Evolutionary conservation across 2,797 vertebrate species (phyloP), one percentile per base, ranked within the genome.

Genomic region (Ceryle rudis): DNA sequence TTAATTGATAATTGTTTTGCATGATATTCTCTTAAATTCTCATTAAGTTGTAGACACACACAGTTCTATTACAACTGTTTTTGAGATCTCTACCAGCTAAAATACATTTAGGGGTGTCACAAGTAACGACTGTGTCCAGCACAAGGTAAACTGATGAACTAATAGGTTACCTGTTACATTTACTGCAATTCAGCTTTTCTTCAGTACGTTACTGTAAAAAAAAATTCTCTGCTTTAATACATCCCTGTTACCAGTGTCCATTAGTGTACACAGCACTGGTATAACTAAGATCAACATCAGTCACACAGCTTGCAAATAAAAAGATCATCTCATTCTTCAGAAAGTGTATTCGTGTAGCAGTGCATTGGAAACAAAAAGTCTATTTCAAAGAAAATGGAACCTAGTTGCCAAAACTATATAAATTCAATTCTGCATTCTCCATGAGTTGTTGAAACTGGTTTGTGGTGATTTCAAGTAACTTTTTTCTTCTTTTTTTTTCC

Each of bases 351-450:
- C 29, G 18, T 47, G 4, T 31, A 60, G 11, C n/a, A 61, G 23
- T 42, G 18, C 4, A 3, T 4, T 58, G 35, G 46, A 58, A 62
- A 4, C 10, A 82, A 89, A 85, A 77, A 72, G 5, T 39, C 22
- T 71, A 41, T 54, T 51, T 75, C 4, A 66, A 52, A 60, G 13
- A 46, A 51, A 86, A 61, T 4, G 7, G 25, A 41, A 85, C 78
- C 8, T 8, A 23, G 20, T 60, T 82, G 18, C 18, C 2, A 0
- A 4, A 4, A 60, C 6, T 16, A 2, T 47, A 52, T 41, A 41
- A 82, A 52, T 52, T 39, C 3, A 26, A 33, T 84, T 65, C 35
- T 57, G 7, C 37, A 12, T 72, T 58, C 39, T 75, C 41, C 16
- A 5, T 19, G 33, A 49, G 11, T 11, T 60, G 22, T 10, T 14